phyloP scores from a whole-genome alignment of 2,888 invertebrate species.

The Synergus japonicus region DNA sequence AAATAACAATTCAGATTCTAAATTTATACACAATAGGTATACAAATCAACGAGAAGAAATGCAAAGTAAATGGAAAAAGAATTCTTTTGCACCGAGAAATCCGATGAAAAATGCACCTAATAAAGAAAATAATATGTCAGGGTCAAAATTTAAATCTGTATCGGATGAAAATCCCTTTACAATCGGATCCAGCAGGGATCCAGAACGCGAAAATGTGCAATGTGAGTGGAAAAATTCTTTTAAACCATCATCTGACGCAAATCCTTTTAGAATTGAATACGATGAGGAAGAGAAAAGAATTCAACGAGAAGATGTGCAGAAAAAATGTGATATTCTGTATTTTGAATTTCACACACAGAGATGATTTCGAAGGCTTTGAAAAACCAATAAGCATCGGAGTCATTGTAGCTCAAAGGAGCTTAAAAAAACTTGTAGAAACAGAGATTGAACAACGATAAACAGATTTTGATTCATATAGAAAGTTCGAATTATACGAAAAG shows the following conservation, averaged over 20 bases:
- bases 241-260: too few relatives aligned
- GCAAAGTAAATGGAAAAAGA: neutral
- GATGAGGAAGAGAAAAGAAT: too few relatives aligned
- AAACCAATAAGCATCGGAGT: slow-evolving; percentile 4
- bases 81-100: neutral
- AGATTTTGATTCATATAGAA: neutral
- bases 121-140: neutral
- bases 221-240: too few relatives aligned
- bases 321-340: neutral
- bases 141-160: neutral
- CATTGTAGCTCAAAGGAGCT: neutral
- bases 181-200: too few relatives aligned
- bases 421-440: neutral
- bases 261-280: too few relatives aligned
- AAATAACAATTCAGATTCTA: neutral
- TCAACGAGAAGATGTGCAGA: too few relatives aligned
- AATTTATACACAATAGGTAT: neutral
- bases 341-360: neutral
- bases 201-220: too few relatives aligned
- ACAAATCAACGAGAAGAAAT: neutral
- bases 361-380: neutral
- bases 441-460: neutral
- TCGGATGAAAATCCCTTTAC: too few relatives aligned
- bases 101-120: neutral
- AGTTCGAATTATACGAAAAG: neutral